Percentiles rank a stretch among this genome's conserved stretches.
Evolutionary conservation across 53 echinoderm and acorn worm species (phyloP).

Genomic region (Temnopleurus reevesii): DNA sequence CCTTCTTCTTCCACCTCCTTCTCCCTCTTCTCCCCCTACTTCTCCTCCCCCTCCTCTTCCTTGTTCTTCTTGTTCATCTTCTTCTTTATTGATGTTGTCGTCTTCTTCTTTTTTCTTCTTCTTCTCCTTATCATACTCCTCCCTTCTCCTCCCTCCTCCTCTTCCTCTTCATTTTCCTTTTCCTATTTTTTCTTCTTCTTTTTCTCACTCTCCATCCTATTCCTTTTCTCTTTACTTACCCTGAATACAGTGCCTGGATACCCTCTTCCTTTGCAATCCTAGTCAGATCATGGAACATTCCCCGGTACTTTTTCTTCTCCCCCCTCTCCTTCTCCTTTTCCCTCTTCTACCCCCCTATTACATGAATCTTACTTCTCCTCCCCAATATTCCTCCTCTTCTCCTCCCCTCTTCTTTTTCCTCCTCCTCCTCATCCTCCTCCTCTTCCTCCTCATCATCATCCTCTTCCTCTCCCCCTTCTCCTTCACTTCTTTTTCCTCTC

Average conservation of each 20-base stretch:
- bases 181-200: no score
- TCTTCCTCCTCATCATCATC: no score
- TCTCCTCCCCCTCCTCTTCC: no score
- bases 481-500: neutral
- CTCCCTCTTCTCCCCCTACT: no score
- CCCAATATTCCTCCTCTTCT: neutral
- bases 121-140: no score
- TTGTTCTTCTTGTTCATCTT: no score
- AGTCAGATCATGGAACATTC: slow-evolving; percentile 88
- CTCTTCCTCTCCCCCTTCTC: neutral
- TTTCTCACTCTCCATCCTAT: neutral
- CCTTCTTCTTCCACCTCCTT: neutral
- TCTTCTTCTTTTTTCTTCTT: no score
- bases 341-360: neutral
- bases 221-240: slow-evolving; percentile 54
- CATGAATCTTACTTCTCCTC: no score
- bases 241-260: slow-evolving; percentile 83
- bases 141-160: neutral
- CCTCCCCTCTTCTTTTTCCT: neutral
- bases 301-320: slow-evolving; percentile 68
- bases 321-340: neutral
- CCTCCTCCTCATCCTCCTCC: neutral
- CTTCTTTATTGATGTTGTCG: no score
- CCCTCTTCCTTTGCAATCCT: slow-evolving; percentile 89
- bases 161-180: neutral